Evolutionary conservation across 1,140 invertebrate species (phyloP), one percentile per base, ranked within the genome.

Genomic region (Heliconius hermathena): DNA sequence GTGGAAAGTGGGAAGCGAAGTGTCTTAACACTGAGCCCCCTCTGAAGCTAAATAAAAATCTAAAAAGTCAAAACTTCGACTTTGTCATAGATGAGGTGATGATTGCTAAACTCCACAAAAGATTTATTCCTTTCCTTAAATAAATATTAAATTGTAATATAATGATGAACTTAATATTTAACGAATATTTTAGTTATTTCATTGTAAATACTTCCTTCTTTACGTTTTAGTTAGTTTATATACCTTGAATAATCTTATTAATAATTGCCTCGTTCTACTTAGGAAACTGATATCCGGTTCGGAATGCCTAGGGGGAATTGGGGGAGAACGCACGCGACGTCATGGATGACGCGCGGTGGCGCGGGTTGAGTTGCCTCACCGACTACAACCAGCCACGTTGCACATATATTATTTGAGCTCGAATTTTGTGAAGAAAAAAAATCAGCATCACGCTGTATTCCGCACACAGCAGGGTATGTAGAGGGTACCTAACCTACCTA

Each of bases 291-390:
- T 80, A 80, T 80, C 79, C 79, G 79, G 78, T 73, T 52, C 49
- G 74, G 46, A 80, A 76, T 73, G 88, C 83, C 82, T 66, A 81
- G 80, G 83, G 86, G 84, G 83, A 77, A 76, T 77, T 73, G 49
- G 82, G 74, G 80, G 83, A 82, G 78, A 83, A 77, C 74, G 88
- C 91, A 93, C 91, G 91, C 91, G 90, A 93, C 88, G 90, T 92
- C 89, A 91, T 80, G 81, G 77, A 85, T 84, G 83, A 80, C 82
- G 83, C 77, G 81, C 70, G 83, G 77, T 80, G 81, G 82, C 77
- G 83, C 79, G 74, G 74, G 78, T 81, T 79, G 82, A 70, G 49
- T 82, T 79, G 74, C 66, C 41, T 74, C 75, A 82, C 81, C 77
- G 78, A 77, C 66, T 77, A 70, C 22, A 49, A 72, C 20, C 70